Conservation (phyloP, 2,113 vertebrate species). For the Verasper variegatus region DNA sequence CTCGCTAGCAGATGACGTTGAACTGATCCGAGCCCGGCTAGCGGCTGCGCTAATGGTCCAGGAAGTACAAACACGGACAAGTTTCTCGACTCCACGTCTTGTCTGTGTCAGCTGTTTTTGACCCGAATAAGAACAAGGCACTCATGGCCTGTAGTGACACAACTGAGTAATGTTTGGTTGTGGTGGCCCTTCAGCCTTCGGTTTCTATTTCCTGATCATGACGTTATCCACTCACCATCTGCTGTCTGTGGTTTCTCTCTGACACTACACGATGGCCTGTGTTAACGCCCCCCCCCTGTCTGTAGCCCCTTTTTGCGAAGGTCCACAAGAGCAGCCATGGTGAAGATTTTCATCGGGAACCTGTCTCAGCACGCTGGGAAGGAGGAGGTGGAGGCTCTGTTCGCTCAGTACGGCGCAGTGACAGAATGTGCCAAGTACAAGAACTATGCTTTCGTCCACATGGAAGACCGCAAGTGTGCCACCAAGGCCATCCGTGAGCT, state of each 20-base stretch:
- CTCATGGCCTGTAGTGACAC: not conserved
- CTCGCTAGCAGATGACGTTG: conserved; percentile 16
- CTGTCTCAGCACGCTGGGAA: conserved; percentile 79
- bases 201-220: conserved; percentile 51
- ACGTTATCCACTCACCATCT: conserved; percentile 16
- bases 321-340: conserved; percentile 70
- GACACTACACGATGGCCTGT: not conserved
- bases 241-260: not conserved
- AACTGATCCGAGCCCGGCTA: conserved; percentile 1
- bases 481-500: conserved; percentile 85
- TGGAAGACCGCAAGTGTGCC: conserved; percentile 84
- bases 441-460: conserved; percentile 87
- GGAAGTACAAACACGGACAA: conserved; percentile 36
- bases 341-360: conserved; percentile 87
- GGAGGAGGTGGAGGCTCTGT: conserved; percentile 82
- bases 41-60: not conserved
- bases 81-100: not conserved
- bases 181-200: not conserved
- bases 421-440: conserved; percentile 86
- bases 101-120: not conserved
- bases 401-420: conserved; percentile 80
- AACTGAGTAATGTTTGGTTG: not conserved
- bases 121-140: not conserved
- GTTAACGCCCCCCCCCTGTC: not conserved
- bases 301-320: not conserved